These are phyloP conservation scores for Diarsia brunnea DNA, from an alignment of 2,888 invertebrate genomes.

Conservation along the genomic window DNA sequence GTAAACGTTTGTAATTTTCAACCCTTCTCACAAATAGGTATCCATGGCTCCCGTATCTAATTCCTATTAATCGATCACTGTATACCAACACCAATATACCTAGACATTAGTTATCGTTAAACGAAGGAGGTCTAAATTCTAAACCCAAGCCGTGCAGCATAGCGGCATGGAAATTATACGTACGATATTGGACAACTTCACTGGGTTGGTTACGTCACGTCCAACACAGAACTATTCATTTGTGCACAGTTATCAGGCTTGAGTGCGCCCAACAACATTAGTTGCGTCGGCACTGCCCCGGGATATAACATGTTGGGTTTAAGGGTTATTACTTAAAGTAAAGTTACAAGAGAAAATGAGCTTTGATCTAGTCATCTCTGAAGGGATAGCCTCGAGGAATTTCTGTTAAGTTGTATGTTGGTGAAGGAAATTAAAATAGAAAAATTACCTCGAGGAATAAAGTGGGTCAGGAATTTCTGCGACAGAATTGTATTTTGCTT, in stretches of 20 bases:
- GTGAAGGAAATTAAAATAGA: constrained; percentile 1
- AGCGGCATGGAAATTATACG: constrained; percentile 56
- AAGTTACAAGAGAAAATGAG: constrained; percentile 57
- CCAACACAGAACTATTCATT: constrained; percentile 62
- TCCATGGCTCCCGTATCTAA: not conserved
- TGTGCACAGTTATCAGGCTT: constrained; percentile 61
- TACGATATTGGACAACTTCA: constrained; percentile 61
- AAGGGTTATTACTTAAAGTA: constrained; percentile 55
- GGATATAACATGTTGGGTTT: constrained; percentile 54
- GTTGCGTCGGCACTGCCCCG: constrained; percentile 55
- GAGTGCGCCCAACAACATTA: constrained; percentile 58
- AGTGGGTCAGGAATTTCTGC: not conserved
- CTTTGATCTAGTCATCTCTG: constrained; percentile 53
- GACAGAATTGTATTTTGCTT: not conserved
- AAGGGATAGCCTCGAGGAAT: constrained; percentile 46
- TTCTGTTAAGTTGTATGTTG: constrained; percentile 34
- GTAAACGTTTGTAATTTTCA: not conserved
- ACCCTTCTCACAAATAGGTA: not conserved
- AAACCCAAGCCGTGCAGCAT: constrained; percentile 41
- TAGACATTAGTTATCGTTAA: not conserved
- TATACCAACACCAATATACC: not conserved
- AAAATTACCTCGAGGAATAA: not conserved
- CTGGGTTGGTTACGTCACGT: constrained; percentile 61
- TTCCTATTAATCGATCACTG: not conserved
- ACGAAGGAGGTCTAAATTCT: constrained; percentile 42